Evolutionary conservation across 1,140 invertebrate genomes (phyloP), one percentile per base, ranked within the genome.

Genomic region (Eulimnadia texana): DNA sequence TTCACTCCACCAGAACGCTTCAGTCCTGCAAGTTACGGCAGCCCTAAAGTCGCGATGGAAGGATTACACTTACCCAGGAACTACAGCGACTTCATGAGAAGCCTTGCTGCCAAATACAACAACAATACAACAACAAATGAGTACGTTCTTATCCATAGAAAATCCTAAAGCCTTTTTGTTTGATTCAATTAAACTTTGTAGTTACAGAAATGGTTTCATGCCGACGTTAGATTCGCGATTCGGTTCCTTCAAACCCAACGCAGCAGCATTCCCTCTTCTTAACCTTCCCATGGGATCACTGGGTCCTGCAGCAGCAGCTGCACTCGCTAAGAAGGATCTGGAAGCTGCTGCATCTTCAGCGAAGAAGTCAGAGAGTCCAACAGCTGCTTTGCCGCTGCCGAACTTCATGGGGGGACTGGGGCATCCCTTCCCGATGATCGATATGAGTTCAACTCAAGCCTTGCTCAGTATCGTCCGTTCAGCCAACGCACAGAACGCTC

Each of bases 1-100:
- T 54, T 55, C 51, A 51, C 60, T n/a, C 60, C 60, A 23, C 51
- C 60, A 2, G 55, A 57, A 20, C 55, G 55, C 19, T 57, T 57
- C 19, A 57, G 55, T 33, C 55, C 55, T 25, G 55, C 25, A 11
- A 57, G 33, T 20, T 29, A 33, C 24, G 16, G 25, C 55, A 57
- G 19, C 25, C 27, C n/a, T 33, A 57, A 57, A 20, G 3, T 16
- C 13, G 33, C 22, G n/a, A 29, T 33, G 10, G 55, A 57, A 57
- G 71, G 70, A 52, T 64, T 67, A 49, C 67, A 70, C 58, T 77
- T 82, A 81, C 75, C 83, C 20, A 77, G 88, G 63, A 92, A 92
- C 76, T 93, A 91, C 76, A 90, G 86, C 64, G 89, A 93, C 77
- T 87, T 92, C 70, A 92, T 93, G 87, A 80, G 90, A 68, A 89